These are phyloP conservation scores for Trichomycterus rosablanca DNA, from an alignment of 2,113 vertebrate genomes.

Conservation along the genomic window DNA sequence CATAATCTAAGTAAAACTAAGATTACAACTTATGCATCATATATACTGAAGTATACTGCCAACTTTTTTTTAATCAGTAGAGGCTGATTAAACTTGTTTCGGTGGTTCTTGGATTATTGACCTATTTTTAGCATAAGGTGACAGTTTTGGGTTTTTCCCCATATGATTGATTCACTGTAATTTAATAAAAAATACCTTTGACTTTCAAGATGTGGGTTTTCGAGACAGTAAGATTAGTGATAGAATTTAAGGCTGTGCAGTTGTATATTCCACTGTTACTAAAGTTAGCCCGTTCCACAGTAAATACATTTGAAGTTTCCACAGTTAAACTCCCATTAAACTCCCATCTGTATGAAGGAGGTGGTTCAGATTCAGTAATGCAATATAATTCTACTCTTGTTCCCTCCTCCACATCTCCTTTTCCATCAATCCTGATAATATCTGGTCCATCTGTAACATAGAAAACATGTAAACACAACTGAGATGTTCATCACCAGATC, in stretches of 20 bases:
- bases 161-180: too few species aligned
- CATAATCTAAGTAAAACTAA: too few species aligned
- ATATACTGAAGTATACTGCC: too few species aligned
- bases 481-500: not conserved
- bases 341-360: not conserved
- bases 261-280: not conserved
- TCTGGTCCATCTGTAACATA: constrained; percentile 59
- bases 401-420: not conserved
- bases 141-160: too few species aligned
- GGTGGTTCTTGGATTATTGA: too few species aligned
- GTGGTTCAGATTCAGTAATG: not conserved
- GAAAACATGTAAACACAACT: not conserved
- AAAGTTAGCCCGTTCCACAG: not conserved
- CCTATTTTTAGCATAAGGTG: too few species aligned
- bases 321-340: not conserved
- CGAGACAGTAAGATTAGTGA: not conserved
- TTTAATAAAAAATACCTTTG: too few species aligned
- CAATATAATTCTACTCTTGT: not conserved
- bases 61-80: too few species aligned
- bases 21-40: too few species aligned
- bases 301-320: not conserved
- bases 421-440: constrained; percentile 34
- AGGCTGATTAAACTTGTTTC: too few species aligned
- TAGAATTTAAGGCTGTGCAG: not conserved
- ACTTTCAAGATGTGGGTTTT: not conserved